A percentile compares a stretch with the other conserved stretches of the same genome.
These are phyloP conservation scores for Tangara arthus DNA, from an alignment of 2,797 vertebrate species.

Conservation along the genomic window DNA sequence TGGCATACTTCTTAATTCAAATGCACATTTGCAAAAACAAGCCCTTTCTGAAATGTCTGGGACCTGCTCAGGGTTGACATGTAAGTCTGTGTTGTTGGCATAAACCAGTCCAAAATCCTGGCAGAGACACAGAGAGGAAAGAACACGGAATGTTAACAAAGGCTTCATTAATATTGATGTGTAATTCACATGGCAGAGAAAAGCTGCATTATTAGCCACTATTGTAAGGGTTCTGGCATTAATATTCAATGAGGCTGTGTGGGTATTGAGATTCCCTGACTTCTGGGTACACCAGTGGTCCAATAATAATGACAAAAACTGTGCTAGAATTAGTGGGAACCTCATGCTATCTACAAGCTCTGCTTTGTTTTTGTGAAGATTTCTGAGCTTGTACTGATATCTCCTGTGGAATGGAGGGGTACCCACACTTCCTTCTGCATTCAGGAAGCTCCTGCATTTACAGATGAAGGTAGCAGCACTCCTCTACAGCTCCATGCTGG, in stretches of 20 bases:
- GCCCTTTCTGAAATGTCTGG: constrained; percentile 26
- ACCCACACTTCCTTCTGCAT: neutral
- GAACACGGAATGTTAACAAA: constrained; percentile 62
- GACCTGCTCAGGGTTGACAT: constrained; percentile 27
- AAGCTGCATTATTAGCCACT: constrained; percentile 67
- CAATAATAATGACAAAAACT: constrained; percentile 31
- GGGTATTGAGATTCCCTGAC: constrained; percentile 51
- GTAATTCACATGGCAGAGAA: constrained; percentile 57
- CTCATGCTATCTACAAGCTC: neutral
- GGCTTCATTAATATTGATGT: constrained; percentile 72
- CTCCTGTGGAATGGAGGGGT: neutral
- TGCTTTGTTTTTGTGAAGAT: constrained; percentile 15
- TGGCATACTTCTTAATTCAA: constrained; percentile 30
- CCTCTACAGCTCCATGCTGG: neutral
- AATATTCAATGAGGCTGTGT: constrained; percentile 61
- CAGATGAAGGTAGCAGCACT: neutral
- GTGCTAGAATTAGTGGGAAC: neutral
- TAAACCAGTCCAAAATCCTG: constrained; percentile 52
- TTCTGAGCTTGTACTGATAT: neutral
- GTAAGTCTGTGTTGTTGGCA: constrained; percentile 31
- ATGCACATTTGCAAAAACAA: constrained; percentile 10
- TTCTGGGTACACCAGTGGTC: constrained; percentile 22
- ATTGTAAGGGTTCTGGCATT: constrained; percentile 60
- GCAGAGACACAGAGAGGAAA: constrained; percentile 28
- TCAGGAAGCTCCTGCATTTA: neutral